These are phyloP conservation scores for Nyctalus aviator DNA, from an alignment of 2,797 vertebrate genomes.

Conservation along the genomic window DNA sequence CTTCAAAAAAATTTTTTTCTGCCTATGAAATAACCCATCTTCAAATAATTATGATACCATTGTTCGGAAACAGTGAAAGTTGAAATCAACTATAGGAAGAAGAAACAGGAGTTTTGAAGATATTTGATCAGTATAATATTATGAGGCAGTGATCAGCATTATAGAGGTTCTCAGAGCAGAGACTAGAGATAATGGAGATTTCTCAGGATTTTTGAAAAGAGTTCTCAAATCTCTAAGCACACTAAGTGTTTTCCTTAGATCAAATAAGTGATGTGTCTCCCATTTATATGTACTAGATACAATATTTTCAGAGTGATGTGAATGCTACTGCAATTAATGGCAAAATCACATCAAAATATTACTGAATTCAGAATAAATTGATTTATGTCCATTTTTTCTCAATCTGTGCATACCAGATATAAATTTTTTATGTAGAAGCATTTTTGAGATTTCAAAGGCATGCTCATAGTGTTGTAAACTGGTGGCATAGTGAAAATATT, in stretches of 20 bases:
- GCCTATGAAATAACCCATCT: not conserved
- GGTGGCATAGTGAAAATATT: not conserved
- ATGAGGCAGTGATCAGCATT: not conserved
- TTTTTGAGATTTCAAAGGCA: slow-evolving; percentile 24
- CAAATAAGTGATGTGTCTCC: not conserved
- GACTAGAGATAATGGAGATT: not conserved
- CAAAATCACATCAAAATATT: not conserved
- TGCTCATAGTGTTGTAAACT: not conserved
- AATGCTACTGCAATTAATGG: not conserved
- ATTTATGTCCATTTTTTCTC: not conserved
- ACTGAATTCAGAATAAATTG: not conserved
- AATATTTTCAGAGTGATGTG: not conserved
- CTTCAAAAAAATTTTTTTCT: slow-evolving; percentile 4
- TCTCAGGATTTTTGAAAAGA: not conserved
- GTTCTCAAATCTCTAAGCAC: not conserved
- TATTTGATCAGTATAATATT: not conserved
- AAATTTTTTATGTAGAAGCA: not conserved
- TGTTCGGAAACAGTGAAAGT: not conserved
- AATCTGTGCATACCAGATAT: not conserved
- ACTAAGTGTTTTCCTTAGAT: not conserved
- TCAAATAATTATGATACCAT: not conserved
- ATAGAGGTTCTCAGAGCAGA: not conserved
- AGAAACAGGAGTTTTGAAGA: not conserved
- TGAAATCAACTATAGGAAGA: not conserved
- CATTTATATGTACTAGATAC: not conserved